phyloP scores from a whole-genome alignment of 2,888 invertebrate genomes.

The Melanotus villosus region DNA sequence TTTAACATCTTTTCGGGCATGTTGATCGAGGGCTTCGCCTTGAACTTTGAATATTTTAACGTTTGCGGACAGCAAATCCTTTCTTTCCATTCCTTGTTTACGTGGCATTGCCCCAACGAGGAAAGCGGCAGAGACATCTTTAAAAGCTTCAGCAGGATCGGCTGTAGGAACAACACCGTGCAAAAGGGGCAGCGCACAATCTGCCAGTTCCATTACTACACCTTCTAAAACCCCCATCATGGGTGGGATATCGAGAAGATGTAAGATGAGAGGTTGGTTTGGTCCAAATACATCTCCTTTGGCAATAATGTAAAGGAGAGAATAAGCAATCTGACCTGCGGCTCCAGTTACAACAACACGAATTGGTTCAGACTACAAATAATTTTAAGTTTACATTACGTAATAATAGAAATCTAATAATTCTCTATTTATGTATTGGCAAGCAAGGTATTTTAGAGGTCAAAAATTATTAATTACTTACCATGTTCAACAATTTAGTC shows the following conservation, averaged over 20 bases:
- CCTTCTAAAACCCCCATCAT: conserved; percentile 98
- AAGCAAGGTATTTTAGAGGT: conserved; percentile 17
- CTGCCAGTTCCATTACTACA: conserved; percentile 97
- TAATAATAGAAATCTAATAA: not conserved
- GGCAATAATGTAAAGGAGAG: conserved; percentile 93
- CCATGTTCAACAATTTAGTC: not conserved
- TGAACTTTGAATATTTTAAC: conserved; percentile 98
- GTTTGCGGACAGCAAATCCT: conserved; percentile 96
- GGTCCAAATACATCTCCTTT: conserved; percentile 96
- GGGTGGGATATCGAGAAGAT: conserved; percentile 94
- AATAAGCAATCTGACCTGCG: conserved; percentile 99
- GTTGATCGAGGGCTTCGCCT: conserved; percentile 92
- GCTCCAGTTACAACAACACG: conserved; percentile 98
- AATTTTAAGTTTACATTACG: conserved; percentile 7
- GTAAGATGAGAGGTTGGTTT: conserved; percentile 88
- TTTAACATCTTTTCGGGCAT: conserved; percentile 93
- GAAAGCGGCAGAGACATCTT: conserved; percentile 95
- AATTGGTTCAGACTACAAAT: conserved; percentile 84
- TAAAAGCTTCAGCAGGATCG: conserved; percentile 93
- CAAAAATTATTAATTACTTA: not conserved
- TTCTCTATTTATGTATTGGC: not conserved
- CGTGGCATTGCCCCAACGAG: conserved; percentile 99
- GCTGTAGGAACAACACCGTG: conserved; percentile 88
- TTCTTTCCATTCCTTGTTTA: conserved; percentile 98
- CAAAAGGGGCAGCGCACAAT: conserved; percentile 94